Percentiles rank a stretch among this genome's conserved stretches.
Evolutionary conservation across 1,140 invertebrate genomes (phyloP).

Genomic region (Hylyphantes graminicola): DNA sequence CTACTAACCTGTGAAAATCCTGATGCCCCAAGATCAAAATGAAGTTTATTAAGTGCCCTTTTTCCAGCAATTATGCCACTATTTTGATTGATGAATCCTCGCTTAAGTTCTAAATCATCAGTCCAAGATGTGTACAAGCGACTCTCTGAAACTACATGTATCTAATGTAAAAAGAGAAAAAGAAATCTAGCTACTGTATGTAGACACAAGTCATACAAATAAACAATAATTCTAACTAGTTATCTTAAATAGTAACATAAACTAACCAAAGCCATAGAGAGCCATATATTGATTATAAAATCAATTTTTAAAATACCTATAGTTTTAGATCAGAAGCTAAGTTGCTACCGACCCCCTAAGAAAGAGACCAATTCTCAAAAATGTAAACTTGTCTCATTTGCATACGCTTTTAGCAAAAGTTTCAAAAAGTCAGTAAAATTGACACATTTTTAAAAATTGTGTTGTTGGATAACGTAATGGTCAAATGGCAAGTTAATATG

Average conservation of each 20-base stretch:
- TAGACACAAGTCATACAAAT: not conserved
- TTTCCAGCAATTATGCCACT: conserved; percentile 87
- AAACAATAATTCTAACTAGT: not conserved
- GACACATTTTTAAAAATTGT: too few species aligned
- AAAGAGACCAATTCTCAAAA: too few species aligned
- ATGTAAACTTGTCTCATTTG: too few species aligned
- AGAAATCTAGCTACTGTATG: conserved; percentile 13
- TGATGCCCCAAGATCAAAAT: conserved; percentile 79
- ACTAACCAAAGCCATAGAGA: too few species aligned
- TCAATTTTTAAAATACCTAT: too few species aligned
- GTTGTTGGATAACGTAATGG: too few species aligned
- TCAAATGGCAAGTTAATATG: too few species aligned
- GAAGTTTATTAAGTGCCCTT: conserved; percentile 85
- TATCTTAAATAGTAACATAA: not conserved
- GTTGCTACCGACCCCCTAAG: too few species aligned
- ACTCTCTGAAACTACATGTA: conserved; percentile 95
- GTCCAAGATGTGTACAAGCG: conserved; percentile 87
- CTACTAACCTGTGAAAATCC: conserved; percentile 80
- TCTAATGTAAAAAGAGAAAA: conserved; percentile 71
- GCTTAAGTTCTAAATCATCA: conserved; percentile 64
- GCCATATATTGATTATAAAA: too few species aligned
- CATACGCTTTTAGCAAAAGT: too few species aligned
- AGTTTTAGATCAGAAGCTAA: too few species aligned
- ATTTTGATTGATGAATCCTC: conserved; percentile 70
- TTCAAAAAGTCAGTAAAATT: too few species aligned